phyloP scores from a whole-genome alignment of 2,888 invertebrate species.

The Ophion obscuratus region DNA sequence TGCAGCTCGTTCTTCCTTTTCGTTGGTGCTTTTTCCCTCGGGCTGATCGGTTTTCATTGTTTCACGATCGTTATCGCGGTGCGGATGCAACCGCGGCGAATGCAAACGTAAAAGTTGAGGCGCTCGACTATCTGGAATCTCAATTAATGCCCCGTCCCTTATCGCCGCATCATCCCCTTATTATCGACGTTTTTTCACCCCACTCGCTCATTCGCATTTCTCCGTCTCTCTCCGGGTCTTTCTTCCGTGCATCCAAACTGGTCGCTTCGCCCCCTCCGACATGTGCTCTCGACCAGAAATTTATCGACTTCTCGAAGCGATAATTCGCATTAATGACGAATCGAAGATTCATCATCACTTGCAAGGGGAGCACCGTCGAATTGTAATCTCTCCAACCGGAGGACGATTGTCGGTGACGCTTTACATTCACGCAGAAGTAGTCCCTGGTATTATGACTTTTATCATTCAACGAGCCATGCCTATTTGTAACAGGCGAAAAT shows the following conservation, averaged over 20 bases:
- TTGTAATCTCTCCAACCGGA: not conserved
- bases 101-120: slow-evolving; percentile 73
- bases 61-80: slow-evolving; percentile 77
- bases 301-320: slow-evolving; percentile 28
- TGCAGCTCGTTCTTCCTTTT: slow-evolving; percentile 33
- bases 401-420: too few species aligned
- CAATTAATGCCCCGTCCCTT: slow-evolving; percentile 80
- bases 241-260: slow-evolving; percentile 1
- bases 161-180: slow-evolving; percentile 79
- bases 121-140: slow-evolving; percentile 78
- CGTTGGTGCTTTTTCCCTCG: slow-evolving; percentile 30
- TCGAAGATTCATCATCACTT: slow-evolving; percentile 17
- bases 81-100: slow-evolving; percentile 61
- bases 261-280: not conserved
- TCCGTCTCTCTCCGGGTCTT: not conserved
- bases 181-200: slow-evolving; percentile 75
- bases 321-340: slow-evolving; percentile 28
- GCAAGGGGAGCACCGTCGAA: not conserved
- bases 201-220: not conserved
- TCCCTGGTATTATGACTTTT: not conserved
- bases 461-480: not conserved
- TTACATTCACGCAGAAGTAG: too few species aligned
- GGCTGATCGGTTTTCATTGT: slow-evolving; percentile 72
- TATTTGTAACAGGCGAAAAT: too few species aligned
- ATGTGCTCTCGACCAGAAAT: slow-evolving; percentile 30